Evolutionary conservation across 2,113 vertebrate species (phyloP), one percentile per base, ranked within the genome.

Genomic region (Psilopsiagon aurifrons): DNA sequence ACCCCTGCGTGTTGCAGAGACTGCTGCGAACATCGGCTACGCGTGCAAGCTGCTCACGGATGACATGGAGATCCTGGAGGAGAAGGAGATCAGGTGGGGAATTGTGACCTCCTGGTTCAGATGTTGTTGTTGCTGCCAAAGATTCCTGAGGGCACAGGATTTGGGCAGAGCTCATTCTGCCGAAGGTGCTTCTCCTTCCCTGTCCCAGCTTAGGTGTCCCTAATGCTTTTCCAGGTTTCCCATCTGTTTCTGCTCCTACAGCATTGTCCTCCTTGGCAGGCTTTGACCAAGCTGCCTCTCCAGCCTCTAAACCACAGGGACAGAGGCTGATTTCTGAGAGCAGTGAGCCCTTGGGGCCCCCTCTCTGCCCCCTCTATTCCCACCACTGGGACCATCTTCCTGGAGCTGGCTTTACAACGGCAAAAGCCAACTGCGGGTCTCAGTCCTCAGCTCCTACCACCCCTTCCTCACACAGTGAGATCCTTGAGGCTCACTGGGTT

Each of bases 1-100:
- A 39, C 20, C 37, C 46, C 24, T 25, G 41, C 7, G 2, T 47
- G 80, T 95, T 90, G 59, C 95, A 99, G 99, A 99, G 97, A 99
- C 99, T 0, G 99, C 99, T 0, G 97, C 98, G 90, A 99, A 99
- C 92, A 98, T 99, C 4, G 99, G 98, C 59, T 99, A 98, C 11
- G 98, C 99, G 1, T 99, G 99, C 91, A 98, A 96, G 88, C 98
- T 99, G 78, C 98, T 99, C 88, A 98, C 99, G 0, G 98, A 98
- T 0, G 98, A 98, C 66, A 98, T 98, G 97, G 94, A 95, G 82
- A 97, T 99, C 68, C 88, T 99, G 96, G 98, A 99, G 93, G 99
- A 99, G 94, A 97, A 98, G 35, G 98, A 99, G 85, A 97, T 99
- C 77, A 95, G 97, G 99, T 99, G 92, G 93, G 97, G 43, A 49